These are phyloP conservation scores for Drosophila albomicans DNA, from an alignment of 1,140 invertebrate genomes.

Conservation along the genomic window DNA sequence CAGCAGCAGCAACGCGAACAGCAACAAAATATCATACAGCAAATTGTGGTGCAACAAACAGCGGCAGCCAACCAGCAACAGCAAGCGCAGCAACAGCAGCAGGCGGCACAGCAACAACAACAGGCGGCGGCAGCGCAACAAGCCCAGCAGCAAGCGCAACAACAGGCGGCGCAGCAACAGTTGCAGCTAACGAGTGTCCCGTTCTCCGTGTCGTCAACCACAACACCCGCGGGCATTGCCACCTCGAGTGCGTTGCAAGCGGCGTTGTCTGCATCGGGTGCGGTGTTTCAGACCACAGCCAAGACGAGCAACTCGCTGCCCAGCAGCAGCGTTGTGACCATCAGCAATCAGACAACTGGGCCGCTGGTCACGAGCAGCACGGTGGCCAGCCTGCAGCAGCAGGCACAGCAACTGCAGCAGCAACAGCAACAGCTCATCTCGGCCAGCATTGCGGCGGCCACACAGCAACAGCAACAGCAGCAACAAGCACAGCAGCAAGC, in stretches of 20 bases:
- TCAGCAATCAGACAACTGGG: constrained; percentile 70
- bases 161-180: constrained; percentile 39
- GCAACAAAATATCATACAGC: constrained; percentile 78
- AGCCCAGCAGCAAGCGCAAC: constrained; percentile 40
- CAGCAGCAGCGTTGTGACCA: constrained; percentile 75
- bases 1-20: constrained; percentile 72
- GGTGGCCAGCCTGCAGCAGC: constrained; percentile 66
- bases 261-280: constrained; percentile 53
- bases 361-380: constrained; percentile 78
- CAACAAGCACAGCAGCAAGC: constrained; percentile 50
- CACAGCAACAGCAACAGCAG: constrained; percentile 57
- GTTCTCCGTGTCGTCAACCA: constrained; percentile 85
- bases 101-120: constrained; percentile 75
- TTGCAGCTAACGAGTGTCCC: constrained; percentile 71
- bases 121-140: constrained; percentile 39
- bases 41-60: constrained; percentile 73
- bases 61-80: constrained; percentile 30
- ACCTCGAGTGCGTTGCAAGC: constrained; percentile 73
- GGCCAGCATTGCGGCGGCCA: constrained; percentile 61
- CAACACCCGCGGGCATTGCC: constrained; percentile 84
- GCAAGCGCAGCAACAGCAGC: constrained; percentile 65
- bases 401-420: constrained; percentile 58
- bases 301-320: constrained; percentile 57
- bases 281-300: constrained; percentile 64
- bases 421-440: constrained; percentile 59